phyloP scores from a whole-genome alignment of 2,888 invertebrate genomes.

The Diplazon laetatorius region DNA sequence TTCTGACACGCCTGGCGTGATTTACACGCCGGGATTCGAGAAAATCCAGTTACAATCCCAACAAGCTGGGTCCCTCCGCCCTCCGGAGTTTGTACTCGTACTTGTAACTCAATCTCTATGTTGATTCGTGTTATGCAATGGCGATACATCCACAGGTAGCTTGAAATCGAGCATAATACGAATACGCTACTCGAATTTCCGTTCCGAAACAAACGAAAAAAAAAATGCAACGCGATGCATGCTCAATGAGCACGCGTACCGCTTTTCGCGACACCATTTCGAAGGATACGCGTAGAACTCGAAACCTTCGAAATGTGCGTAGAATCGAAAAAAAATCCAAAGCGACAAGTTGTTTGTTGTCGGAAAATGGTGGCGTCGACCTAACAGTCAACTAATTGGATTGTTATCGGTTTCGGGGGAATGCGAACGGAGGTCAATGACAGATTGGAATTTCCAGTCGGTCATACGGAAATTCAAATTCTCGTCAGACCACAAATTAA shows the following conservation, averaged over 20 bases:
- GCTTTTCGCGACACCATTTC: not conserved
- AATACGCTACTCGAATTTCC: conserved; percentile 6
- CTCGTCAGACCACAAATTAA: not conserved
- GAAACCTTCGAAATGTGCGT: too few relatives aligned
- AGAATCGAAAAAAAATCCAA: too few relatives aligned
- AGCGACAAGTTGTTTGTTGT: too few relatives aligned
- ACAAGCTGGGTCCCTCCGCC: not conserved
- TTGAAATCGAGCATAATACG: not conserved
- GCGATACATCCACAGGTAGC: not conserved
- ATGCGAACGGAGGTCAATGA: too few relatives aligned
- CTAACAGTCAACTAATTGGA: too few relatives aligned
- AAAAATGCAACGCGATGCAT: not conserved
- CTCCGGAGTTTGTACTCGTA: not conserved
- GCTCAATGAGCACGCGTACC: not conserved
- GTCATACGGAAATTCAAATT: too few relatives aligned
- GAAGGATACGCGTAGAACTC: too few relatives aligned
- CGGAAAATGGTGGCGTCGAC: too few relatives aligned
- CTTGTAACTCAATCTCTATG: conserved; percentile 7
- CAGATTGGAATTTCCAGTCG: too few relatives aligned
- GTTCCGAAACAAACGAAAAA: not conserved
- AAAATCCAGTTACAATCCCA: not conserved
- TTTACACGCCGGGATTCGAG: not conserved
- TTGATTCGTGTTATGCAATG: conserved; percentile 13
- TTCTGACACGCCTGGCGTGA: not conserved
- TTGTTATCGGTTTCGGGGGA: too few relatives aligned